These are phyloP conservation scores for Platerodrilus igneus DNA, from an alignment of 2,888 invertebrate genomes.

Conservation along the genomic window DNA sequence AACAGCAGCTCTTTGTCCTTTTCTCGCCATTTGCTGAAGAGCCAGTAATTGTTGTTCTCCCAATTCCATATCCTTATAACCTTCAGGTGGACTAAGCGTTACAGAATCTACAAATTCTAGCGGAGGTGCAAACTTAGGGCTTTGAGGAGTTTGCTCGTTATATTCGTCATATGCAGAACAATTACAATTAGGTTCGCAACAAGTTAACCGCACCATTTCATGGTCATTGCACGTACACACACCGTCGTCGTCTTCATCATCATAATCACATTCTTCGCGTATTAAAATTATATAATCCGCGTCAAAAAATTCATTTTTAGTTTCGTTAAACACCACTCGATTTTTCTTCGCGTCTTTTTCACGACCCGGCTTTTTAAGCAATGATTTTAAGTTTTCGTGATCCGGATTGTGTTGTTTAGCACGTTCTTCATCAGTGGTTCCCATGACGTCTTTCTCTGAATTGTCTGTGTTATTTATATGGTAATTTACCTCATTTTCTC, in stretches of 20 bases:
- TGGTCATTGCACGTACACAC: conserved; percentile 69
- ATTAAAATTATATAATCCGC: conserved; percentile 89
- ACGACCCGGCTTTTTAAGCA: conserved; percentile 71
- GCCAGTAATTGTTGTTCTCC: conserved; percentile 57
- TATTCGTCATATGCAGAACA: conserved; percentile 43
- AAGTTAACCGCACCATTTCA: conserved; percentile 59
- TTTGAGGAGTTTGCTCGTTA: conserved; percentile 45
- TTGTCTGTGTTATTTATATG: conserved; percentile 25
- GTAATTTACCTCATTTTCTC: conserved; percentile 29
- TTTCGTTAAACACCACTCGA: conserved; percentile 84
- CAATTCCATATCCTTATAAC: conserved; percentile 80
- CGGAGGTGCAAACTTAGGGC: conserved; percentile 62
- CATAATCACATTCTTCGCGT: conserved; percentile 80
- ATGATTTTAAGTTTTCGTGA: conserved; percentile 62
- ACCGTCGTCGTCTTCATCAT: conserved; percentile 69
- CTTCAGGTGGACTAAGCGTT: conserved; percentile 85
- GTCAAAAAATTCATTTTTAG: conserved; percentile 85
- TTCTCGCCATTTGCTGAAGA: conserved; percentile 50
- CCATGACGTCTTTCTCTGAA: conserved; percentile 52
- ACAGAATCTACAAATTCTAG: conserved; percentile 75
- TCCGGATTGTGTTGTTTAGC: conserved; percentile 55
- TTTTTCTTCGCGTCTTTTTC: conserved; percentile 54
- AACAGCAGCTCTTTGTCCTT: conserved; percentile 39
- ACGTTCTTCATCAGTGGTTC: conserved; percentile 42
- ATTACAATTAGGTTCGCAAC: conserved; percentile 64